A percentile compares a stretch with the other conserved stretches of the same genome.
Conservation (phyloP, 2,797 vertebrate species). For the Lacerta bilineata region DNA sequence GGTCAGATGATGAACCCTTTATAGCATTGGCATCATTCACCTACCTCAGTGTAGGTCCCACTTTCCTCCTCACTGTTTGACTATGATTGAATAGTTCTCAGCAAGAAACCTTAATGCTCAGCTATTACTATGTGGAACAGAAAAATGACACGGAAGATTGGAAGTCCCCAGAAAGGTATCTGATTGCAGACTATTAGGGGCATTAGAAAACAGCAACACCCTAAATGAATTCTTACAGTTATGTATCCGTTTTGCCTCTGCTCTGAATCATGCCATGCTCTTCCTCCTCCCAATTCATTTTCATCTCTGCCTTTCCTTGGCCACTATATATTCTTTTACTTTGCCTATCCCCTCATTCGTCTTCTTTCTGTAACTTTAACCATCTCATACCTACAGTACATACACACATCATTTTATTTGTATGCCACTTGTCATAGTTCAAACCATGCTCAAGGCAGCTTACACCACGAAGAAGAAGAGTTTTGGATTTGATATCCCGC, state of each 20-base stretch:
- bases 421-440: too few relatives aligned
- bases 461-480: too few relatives aligned
- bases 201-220: neutral
- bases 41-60: too few relatives aligned
- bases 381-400: too few relatives aligned
- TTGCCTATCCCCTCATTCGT: too few relatives aligned
- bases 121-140: neutral
- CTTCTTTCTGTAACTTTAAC: neutral
- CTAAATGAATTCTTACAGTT: neutral
- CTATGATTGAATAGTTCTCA: neutral
- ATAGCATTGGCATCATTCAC: neutral
- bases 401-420: too few relatives aligned
- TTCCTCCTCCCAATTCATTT: neutral
- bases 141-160: neutral
- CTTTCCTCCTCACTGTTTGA: too few relatives aligned
- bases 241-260: neutral
- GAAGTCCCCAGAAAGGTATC: neutral
- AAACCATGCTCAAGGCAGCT: too few relatives aligned
- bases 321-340: neutral
- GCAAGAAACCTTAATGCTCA: neutral
- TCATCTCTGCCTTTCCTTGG: neutral
- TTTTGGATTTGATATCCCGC: too few relatives aligned
- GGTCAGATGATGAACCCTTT: neutral
- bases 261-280: neutral
- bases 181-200: neutral